Base-by-base conservation (phyloP, 2,113 vertebrate genomes). In the Rousettus leschenaultii region DNA sequence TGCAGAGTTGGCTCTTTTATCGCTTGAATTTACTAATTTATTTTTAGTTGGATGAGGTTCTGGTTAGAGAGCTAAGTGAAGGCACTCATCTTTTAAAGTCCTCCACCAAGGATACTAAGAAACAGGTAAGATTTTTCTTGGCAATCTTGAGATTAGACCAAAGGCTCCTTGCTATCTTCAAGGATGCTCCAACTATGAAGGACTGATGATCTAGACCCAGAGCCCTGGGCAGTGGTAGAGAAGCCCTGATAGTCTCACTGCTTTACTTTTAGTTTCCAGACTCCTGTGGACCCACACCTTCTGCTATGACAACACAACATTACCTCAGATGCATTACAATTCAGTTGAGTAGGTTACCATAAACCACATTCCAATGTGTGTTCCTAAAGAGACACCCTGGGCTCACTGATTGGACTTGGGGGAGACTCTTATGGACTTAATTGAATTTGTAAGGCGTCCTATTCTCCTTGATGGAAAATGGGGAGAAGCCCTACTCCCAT, bases 301-400 rank as follows among this genome's bases (percentile, higher is more conserved):
- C 84, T 96, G 84, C 77, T 95, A 92, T 92, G 97, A 92, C 92
- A 96, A 94, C 70, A 94, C 71, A 93, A 92, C 89, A 96, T 96
- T 93, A 94, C 85, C 66, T 96, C 94, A 95, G 92, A 92, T 45
- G n/a, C 68, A 92, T 92, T 88, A 94, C 93, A 78, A 22, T 95
- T 93, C 82, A 93, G 35, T 79, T 71, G 89, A 95, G 24, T 90
- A 66, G 74, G 63, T 96, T 95, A 87, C 92, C 83, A 94, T 84
- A 78, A 86, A 48, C 94, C 61, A 43, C 92, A 90, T 96, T 95
- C 91, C 91, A 96, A 55, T 0, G 0, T 83, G 75, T 85, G 94
- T 96, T 98, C 82, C 80, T 86, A 79, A 78, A 53, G 92, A 96
- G 94, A 86, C 59, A 95, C 78, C 82, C 89, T 85, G 40, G 92